Base-by-base conservation (phyloP, 2,113 vertebrate species). In the Chinchilla lanigera region DNA sequence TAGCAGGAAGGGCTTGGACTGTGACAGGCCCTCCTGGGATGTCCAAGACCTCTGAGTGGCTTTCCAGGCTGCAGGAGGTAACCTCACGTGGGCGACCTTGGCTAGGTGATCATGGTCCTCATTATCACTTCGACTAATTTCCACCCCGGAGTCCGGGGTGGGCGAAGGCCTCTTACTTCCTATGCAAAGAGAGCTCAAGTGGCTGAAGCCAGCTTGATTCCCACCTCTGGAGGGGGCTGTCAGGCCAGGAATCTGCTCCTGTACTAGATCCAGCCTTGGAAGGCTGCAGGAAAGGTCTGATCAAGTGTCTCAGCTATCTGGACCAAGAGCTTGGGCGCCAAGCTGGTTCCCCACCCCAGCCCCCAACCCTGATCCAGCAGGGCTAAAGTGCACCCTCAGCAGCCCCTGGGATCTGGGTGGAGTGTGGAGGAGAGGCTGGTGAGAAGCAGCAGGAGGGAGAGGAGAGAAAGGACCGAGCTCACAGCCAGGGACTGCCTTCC, bases 361-460 rank as follows among this genome's bases (percentile, higher is more conserved):
- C 26, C 50, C 78, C 9, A 9, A 30, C 26, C 88, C 96, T 35
- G 58, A 22, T 28, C n/a, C 28, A 69, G 16, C 33, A 60, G 69
- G 60, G 17, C 3, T 65, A 24, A 61, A 26, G 22, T 3, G 11
- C 33, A 35, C 19, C 60, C 38, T 44, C 12, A 0, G 33, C 0
- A 5, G 19, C 17, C 26, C 56, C 28, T 0, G 1, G 60, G 30
- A 63, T 24, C 38, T 20, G 6, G 5, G 54, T 52, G 52, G 22
- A 61, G 63, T 0, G 0, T 2, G 11, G 63, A 33, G n/a, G 28
- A 44, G 28, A 26, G 8, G 41, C 24, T 4, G 1, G 26, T 1
- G 20, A 65, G 56, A 86, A 30, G 26, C 33, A 7, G 13, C 75
- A 61, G 75, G 19, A 26, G 52, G 75, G 24, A 30, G 67, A 26